These are phyloP conservation scores for Leucophora obtusa DNA, from an alignment of 2,888 invertebrate genomes.

Conservation along the genomic window DNA sequence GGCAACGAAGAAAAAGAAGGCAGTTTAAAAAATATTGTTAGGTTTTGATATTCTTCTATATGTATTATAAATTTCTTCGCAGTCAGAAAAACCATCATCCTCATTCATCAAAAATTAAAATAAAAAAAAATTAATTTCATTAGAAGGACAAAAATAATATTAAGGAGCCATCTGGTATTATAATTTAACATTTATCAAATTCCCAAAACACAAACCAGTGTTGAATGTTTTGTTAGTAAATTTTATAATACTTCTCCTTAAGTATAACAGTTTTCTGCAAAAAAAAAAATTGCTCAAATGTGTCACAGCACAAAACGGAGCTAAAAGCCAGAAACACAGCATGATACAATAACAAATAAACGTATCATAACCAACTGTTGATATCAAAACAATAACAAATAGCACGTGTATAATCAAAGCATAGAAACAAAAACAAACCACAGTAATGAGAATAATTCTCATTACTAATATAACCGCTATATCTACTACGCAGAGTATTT, in stretches of 20 bases:
- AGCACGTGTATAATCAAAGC: slow-evolving; percentile 7
- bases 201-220: not conserved
- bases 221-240: slow-evolving; percentile 2
- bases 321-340: not conserved
- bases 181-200: not conserved
- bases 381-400: slow-evolving; percentile 29
- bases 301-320: not conserved
- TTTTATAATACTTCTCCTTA: not conserved
- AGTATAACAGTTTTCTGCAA: slow-evolving; percentile 46
- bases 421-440: slow-evolving; percentile 9
- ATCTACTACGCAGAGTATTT: not conserved
- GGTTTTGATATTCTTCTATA: too few relatives aligned
- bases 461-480: slow-evolving; percentile 16
- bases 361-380: slow-evolving; percentile 39
- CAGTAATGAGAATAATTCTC: not conserved
- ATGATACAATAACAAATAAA: slow-evolving; percentile 1
- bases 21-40: too few relatives aligned
- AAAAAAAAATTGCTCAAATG: not conserved
- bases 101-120: too few relatives aligned
- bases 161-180: not conserved
- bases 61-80: too few relatives aligned
- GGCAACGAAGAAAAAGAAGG: too few relatives aligned
- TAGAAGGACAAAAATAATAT: too few relatives aligned
- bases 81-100: too few relatives aligned
- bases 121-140: too few relatives aligned